Percentiles rank a stretch among this genome's conserved stretches.
phyloP scores from a whole-genome alignment of 2,888 invertebrate species.

The Synanthedon andrenaeformis region DNA sequence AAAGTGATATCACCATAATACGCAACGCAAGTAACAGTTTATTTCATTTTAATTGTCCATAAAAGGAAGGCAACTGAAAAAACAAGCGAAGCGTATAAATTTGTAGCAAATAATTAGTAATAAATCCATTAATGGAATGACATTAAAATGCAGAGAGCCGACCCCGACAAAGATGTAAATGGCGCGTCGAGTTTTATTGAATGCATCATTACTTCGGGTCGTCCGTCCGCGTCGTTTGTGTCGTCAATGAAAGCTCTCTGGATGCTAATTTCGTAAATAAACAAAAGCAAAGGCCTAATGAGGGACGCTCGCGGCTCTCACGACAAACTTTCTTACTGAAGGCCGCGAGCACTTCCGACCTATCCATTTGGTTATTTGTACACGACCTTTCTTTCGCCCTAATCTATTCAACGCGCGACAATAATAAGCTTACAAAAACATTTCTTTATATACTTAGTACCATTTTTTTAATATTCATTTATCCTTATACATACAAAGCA shows the following conservation, averaged over 20 bases:
- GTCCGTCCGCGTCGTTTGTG: conserved; percentile 30
- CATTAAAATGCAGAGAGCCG: conserved; percentile 15
- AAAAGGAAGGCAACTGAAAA: background rate
- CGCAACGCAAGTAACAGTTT: too few relatives aligned
- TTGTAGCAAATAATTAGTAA: background rate
- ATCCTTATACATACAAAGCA: too few relatives aligned
- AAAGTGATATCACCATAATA: too few relatives aligned
- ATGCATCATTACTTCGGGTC: conserved; percentile 43
- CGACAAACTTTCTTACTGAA: conserved; percentile 62
- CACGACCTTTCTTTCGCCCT: conserved; percentile 31
- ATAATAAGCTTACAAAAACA: conserved; percentile 10
- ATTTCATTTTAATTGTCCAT: too few relatives aligned
- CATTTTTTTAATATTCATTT: background rate
- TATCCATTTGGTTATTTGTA: conserved; percentile 65
- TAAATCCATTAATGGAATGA: conserved; percentile 8
- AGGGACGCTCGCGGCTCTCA: conserved; percentile 45
- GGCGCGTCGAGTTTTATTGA: conserved; percentile 29
- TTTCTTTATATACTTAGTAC: background rate
- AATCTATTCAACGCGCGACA: conserved; percentile 9
- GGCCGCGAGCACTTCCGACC: conserved; percentile 54
- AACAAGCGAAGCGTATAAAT: conserved; percentile 2
- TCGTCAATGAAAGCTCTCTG: conserved; percentile 43
- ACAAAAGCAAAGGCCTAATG: conserved; percentile 64
- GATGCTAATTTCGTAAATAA: conserved; percentile 65
- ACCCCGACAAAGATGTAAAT: conserved; percentile 24